These are phyloP conservation scores for Notarius lentiginosus DNA, from an alignment of 2,113 vertebrate species.

Conservation along the genomic window DNA sequence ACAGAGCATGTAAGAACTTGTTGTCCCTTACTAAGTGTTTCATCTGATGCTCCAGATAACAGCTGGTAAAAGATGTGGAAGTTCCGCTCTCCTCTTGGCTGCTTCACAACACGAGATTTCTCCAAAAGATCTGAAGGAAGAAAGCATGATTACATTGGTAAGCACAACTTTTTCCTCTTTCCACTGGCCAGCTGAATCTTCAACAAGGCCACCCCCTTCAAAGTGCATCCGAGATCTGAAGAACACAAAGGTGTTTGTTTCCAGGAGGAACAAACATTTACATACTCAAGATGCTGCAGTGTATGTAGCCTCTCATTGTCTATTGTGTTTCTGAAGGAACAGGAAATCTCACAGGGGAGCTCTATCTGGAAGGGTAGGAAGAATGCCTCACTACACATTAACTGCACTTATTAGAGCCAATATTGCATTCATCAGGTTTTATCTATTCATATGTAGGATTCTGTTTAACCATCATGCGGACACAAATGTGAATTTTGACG, in stretches of 20 bases:
- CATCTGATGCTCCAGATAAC: slow-evolving; percentile 89
- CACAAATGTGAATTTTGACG: background rate
- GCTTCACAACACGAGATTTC: slow-evolving; percentile 95
- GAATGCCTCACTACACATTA: background rate
- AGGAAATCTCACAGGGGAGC: slow-evolving; percentile 53
- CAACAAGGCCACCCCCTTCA: background rate
- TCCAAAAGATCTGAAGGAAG: slow-evolving; percentile 85
- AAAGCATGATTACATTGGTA: slow-evolving; percentile 26
- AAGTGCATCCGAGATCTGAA: background rate
- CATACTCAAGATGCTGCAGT: slow-evolving; percentile 47
- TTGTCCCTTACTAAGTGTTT: slow-evolving; percentile 84
- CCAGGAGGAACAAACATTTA: slow-evolving; percentile 26
- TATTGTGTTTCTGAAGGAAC: slow-evolving; percentile 44
- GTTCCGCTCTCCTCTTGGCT: slow-evolving; percentile 95
- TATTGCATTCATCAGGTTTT: background rate
- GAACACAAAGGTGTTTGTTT: slow-evolving; percentile 20
- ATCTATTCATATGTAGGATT: background rate
- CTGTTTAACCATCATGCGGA: background rate
- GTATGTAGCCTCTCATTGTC: slow-evolving; percentile 32
- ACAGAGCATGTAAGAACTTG: background rate
- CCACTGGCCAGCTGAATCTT: background rate
- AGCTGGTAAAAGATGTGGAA: slow-evolving; percentile 98
- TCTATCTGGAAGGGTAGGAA: slow-evolving; percentile 33
- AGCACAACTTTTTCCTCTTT: background rate
- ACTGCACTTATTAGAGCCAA: background rate